phyloP scores from a whole-genome alignment of 2,797 vertebrate species.

The Onychomys leucogaster region DNA sequence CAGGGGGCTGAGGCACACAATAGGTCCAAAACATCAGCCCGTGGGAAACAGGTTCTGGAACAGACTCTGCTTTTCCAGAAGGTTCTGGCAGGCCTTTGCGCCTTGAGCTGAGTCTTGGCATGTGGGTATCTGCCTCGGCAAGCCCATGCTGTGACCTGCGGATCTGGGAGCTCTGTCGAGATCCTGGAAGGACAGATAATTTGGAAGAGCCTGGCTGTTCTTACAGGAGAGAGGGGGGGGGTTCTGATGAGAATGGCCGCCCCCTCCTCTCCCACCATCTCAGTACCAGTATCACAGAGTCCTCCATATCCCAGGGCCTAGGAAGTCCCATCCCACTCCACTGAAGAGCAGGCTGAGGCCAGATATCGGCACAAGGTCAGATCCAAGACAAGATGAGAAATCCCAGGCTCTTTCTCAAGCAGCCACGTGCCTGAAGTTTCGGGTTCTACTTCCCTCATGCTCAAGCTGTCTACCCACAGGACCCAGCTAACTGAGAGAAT shows the following conservation, averaged over 20 bases:
- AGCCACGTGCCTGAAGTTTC: background rate
- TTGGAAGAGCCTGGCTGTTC: background rate
- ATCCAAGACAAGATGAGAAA: background rate
- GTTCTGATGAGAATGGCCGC: background rate
- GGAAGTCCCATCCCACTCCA: background rate
- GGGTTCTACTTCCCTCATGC: background rate
- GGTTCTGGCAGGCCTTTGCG: background rate
- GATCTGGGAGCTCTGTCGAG: background rate
- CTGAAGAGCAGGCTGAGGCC: background rate
- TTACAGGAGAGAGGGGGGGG: background rate
- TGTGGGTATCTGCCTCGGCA: background rate
- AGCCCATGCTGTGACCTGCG: rapidly evolving
- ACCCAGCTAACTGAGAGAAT: background rate
- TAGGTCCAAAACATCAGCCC: rapidly evolving
- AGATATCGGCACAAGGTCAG: background rate
- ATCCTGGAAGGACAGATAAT: background rate
- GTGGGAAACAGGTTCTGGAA: background rate
- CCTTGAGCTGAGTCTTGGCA: background rate
- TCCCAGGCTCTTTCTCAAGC: background rate
- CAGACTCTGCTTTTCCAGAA: background rate
- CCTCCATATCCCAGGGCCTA: background rate
- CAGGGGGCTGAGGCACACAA: rapidly evolving
- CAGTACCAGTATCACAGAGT: too few relatives aligned
- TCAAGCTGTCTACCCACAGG: background rate
- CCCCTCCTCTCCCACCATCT: background rate